A percentile compares a stretch with the other conserved stretches of the same genome.
Conservation (phyloP, 1,140 invertebrate genomes). For the Periplaneta americana region DNA sequence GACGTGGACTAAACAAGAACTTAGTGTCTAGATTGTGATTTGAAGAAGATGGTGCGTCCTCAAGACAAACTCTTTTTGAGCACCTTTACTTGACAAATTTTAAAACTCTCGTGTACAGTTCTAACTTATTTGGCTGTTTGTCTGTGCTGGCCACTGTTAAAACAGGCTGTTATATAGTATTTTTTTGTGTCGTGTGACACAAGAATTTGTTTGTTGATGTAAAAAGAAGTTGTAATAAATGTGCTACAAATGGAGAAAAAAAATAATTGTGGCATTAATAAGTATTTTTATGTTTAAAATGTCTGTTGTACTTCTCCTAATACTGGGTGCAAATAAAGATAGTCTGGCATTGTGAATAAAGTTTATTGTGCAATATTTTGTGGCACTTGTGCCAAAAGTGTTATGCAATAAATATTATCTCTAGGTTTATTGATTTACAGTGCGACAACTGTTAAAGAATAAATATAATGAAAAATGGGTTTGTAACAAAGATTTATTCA, state of each 20-base stretch:
- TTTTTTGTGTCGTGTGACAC: background rate
- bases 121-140: background rate
- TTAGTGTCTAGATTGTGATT: background rate
- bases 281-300: background rate
- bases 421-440: too few relatives aligned
- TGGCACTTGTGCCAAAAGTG: too few relatives aligned
- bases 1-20: background rate
- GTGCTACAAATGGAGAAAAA: background rate
- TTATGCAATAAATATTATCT: too few relatives aligned
- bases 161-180: background rate
- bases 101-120: background rate
- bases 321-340: too few relatives aligned
- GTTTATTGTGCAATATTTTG: too few relatives aligned
- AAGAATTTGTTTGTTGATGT: background rate
- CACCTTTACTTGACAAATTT: too few relatives aligned
- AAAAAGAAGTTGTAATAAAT: background rate
- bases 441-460: too few relatives aligned
- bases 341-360: too few relatives aligned
- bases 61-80: too few relatives aligned
- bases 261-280: background rate
- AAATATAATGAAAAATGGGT: too few relatives aligned
- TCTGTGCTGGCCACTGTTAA: background rate
- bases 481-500: too few relatives aligned
- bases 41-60: background rate
- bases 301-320: too few relatives aligned